phyloP scores from a whole-genome alignment of 2,888 invertebrate genomes.

The Ischnus inquisitorius region DNA sequence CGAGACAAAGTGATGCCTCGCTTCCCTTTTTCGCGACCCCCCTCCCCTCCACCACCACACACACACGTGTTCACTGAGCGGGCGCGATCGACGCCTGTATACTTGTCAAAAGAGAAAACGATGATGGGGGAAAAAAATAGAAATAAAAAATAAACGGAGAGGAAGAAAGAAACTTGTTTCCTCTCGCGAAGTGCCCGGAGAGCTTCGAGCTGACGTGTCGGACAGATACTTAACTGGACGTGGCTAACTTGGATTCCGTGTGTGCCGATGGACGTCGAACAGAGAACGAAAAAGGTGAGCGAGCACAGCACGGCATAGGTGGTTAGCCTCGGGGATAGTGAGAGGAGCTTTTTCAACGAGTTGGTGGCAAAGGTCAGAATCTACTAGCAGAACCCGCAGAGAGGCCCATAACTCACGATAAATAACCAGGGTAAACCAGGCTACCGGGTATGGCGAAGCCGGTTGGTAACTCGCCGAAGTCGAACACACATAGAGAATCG shows the following conservation, averaged over 20 bases:
- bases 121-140: constrained; percentile 5
- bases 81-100: constrained; percentile 46
- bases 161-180: constrained; percentile 19
- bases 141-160: background rate
- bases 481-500: constrained; percentile 26
- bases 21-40: constrained; percentile 12
- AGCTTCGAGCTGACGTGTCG: constrained; percentile 45
- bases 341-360: background rate
- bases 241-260: background rate
- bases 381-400: constrained; percentile 42
- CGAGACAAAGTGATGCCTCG: constrained; percentile 55
- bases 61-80: background rate
- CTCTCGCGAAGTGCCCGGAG: background rate
- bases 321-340: constrained; percentile 9
- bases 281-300: background rate
- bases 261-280: background rate
- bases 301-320: background rate
- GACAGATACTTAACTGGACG: constrained; percentile 50
- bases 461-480: constrained; percentile 32
- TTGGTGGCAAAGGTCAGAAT: constrained; percentile 43
- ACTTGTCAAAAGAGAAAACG: constrained; percentile 40
- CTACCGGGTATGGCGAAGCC: constrained; percentile 7
- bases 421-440: constrained; percentile 29
- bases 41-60: no score
- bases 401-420: constrained; percentile 59